These are phyloP conservation scores for Stigmatopora argus DNA, from an alignment of 2,113 vertebrate species.

Conservation along the genomic window DNA sequence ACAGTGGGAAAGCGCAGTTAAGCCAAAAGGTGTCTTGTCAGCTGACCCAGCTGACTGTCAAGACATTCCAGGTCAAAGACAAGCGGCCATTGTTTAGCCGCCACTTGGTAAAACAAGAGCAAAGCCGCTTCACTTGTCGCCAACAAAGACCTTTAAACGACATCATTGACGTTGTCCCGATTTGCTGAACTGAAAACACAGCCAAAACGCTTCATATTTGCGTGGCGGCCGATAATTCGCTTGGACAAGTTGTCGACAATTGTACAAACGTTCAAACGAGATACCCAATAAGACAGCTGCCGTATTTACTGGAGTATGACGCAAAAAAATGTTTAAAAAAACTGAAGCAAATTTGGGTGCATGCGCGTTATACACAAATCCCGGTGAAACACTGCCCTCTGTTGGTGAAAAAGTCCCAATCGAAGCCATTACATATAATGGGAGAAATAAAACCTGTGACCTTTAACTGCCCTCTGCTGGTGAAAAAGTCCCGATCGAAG, in stretches of 20 bases:
- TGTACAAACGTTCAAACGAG: neutral
- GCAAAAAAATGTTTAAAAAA: too few relatives aligned
- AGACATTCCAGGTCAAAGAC: slow-evolving; percentile 15
- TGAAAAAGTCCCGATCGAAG: too few relatives aligned
- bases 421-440: too few relatives aligned
- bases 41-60: slow-evolving; percentile 3
- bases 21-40: slow-evolving; percentile 4
- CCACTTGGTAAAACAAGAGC: neutral
- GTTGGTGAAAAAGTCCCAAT: too few relatives aligned
- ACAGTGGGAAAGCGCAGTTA: neutral
- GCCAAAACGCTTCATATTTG: neutral
- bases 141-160: slow-evolving; percentile 11
- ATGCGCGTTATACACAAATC: too few relatives aligned
- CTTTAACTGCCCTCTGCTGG: too few relatives aligned
- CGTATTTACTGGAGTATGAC: neutral
- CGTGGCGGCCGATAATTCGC: neutral
- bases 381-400: too few relatives aligned
- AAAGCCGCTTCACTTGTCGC: slow-evolving; percentile 12
- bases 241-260: neutral
- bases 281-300: neutral
- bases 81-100: slow-evolving; percentile 3
- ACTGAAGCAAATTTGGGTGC: too few relatives aligned
- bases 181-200: slow-evolving; percentile 6
- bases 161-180: slow-evolving; percentile 4
- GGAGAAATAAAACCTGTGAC: too few relatives aligned